phyloP scores from a whole-genome alignment of 2,888 invertebrate species.

The Watsonalla cultraria region DNA sequence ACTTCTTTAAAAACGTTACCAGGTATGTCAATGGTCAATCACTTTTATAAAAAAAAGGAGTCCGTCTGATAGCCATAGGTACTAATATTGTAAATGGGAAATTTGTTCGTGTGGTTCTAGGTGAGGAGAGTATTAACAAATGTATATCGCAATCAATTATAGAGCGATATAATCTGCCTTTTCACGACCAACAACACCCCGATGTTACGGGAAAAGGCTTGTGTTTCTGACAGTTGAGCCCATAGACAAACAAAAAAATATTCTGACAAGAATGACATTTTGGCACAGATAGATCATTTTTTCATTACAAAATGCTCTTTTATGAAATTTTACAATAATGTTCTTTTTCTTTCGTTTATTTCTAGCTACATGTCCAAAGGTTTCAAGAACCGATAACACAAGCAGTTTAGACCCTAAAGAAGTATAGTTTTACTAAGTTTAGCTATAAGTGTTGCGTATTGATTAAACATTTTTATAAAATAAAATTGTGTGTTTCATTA shows the following conservation, averaged over 20 bases:
- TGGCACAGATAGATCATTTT: no score
- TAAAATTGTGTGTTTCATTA: background rate
- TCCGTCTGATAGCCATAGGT: background rate
- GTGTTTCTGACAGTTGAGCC: no score
- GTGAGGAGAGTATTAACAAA: no score
- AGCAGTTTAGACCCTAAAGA: slow-evolving; percentile 1
- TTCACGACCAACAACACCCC: no score
- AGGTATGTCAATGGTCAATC: slow-evolving; percentile 27
- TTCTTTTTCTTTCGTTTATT: slow-evolving; percentile 19
- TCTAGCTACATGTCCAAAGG: slow-evolving; percentile 33
- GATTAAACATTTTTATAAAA: background rate
- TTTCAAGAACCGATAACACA: slow-evolving; percentile 16
- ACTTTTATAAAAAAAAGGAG: background rate
- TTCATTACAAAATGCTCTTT: no score
- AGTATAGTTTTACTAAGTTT: background rate
- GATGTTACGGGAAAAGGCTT: no score
- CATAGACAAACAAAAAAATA: no score
- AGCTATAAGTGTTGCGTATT: background rate
- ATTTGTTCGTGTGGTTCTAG: no score
- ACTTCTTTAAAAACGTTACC: slow-evolving; percentile 47
- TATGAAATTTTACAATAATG: no score
- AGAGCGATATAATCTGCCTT: no score
- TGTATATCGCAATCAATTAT: no score
- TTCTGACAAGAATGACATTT: no score
- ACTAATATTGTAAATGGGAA: background rate